Evolutionary conservation across 2,888 invertebrate species (phyloP).

Genomic region (Platycheirus albimanus): DNA sequence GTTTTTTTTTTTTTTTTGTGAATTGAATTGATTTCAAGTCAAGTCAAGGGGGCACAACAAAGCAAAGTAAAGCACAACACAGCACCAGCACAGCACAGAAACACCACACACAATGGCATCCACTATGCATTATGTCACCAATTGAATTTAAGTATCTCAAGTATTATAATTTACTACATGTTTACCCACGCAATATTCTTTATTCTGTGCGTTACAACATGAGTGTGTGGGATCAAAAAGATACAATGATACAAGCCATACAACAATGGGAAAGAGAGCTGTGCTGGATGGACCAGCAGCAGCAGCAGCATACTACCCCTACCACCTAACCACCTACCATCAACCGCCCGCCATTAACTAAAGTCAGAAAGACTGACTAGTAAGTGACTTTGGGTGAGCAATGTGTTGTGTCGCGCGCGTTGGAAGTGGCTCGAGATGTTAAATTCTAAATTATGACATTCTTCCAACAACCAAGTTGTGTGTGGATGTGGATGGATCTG

Average conservation of each 20-base stretch:
- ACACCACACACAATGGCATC: slow-evolving; percentile 53
- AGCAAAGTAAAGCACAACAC: slow-evolving; percentile 26
- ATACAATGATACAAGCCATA: slow-evolving; percentile 26
- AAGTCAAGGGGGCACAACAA: slow-evolving; percentile 37
- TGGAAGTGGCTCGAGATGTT: slow-evolving; percentile 57
- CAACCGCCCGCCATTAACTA: too few relatives aligned
- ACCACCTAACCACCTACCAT: not conserved
- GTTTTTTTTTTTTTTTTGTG: slow-evolving; percentile 18
- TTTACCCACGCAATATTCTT: slow-evolving; percentile 74
- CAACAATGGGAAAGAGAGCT: slow-evolving; percentile 6
- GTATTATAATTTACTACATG: slow-evolving; percentile 73
- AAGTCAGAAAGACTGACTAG: not conserved
- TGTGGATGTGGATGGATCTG: slow-evolving; percentile 37
- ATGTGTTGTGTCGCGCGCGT: slow-evolving; percentile 52
- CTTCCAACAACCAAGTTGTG: not conserved
- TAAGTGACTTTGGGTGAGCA: slow-evolving; percentile 17
- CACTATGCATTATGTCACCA: slow-evolving; percentile 73
- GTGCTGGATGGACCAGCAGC: slow-evolving; percentile 34
- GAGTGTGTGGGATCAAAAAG: slow-evolving; percentile 58
- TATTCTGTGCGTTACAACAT: slow-evolving; percentile 41
- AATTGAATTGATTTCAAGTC: slow-evolving; percentile 55
- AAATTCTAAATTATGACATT: slow-evolving; percentile 70
- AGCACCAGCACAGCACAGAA: slow-evolving; percentile 12
- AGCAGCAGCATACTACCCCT: slow-evolving; percentile 2
- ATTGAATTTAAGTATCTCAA: slow-evolving; percentile 74